These are phyloP conservation scores for Telmatochromis sp. DNA, from an alignment of 2,113 vertebrate genomes.

Conservation along the genomic window DNA sequence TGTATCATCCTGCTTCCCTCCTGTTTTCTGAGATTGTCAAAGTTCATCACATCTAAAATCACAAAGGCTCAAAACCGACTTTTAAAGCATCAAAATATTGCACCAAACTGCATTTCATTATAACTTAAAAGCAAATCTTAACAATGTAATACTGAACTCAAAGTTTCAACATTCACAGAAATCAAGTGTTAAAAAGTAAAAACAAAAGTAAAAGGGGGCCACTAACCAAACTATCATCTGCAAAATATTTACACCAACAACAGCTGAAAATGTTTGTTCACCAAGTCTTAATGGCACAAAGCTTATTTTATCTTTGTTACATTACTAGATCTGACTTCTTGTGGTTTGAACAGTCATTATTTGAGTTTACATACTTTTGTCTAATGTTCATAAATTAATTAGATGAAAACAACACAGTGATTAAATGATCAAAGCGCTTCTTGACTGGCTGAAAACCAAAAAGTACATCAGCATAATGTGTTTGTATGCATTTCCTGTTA, in stretches of 20 bases:
- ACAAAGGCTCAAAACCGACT: not conserved
- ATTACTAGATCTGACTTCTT: not conserved
- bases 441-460: not conserved
- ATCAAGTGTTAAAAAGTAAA: not conserved
- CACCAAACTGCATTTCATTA: constrained; percentile 1
- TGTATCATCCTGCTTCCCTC: not conserved
- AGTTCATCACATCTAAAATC: not conserved
- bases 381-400: not conserved
- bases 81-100: constrained; percentile 25
- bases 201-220: not conserved
- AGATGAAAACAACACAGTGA: not conserved
- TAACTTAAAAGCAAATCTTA: not conserved
- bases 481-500: not conserved
- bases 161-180: not conserved
- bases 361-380: not conserved
- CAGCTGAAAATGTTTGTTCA: not conserved
- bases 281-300: constrained; percentile 7
- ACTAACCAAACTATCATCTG: not conserved
- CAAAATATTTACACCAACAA: not conserved
- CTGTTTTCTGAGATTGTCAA: not conserved
- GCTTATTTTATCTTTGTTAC: not conserved
- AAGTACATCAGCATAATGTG: not conserved
- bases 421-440: not conserved
- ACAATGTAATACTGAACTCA: not conserved
- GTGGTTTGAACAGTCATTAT: not conserved